Evolutionary conservation across 2,113 vertebrate genomes (phyloP), one percentile per base, ranked within the genome.

Genomic region (Hydropotes inermis): DNA sequence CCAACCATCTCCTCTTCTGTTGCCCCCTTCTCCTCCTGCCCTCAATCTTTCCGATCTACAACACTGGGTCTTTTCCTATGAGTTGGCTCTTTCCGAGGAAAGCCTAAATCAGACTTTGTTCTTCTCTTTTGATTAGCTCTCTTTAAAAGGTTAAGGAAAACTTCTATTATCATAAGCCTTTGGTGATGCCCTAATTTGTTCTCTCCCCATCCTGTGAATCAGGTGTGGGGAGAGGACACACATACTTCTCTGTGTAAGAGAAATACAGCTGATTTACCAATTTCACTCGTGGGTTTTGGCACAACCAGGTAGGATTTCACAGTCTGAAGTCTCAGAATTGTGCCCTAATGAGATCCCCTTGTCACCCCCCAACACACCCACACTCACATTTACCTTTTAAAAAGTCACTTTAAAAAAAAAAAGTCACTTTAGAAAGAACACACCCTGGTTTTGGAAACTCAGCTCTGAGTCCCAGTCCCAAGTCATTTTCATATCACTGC

Each of bases 81-180:
- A 76, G 39, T 76, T 43, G 39, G 39, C 21, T 76, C 12, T 76
- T 98, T 85, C 70, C 15, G 45, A 91, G 30, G 33, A 39, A 96
- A 58, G 36, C 43, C 83, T 43, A 87, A 76, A 84, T 88, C 43
- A 58, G 39, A n/a, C 39, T 94, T 81, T 39, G 39, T 47, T 94
- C 92, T 84, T 43, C 39, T 87, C 36, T 95, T 98, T 85, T 91
- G 43, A 96, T 79, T 54, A 19, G 4, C 61, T 95, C 61, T 96
- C 52, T 90, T 78, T 67, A 43, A 94, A 97, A 79, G 15, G 17
- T 81, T 76, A 94, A 64, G 60, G 47, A 86, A 95, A 92, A 84
- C 12, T 74, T 93, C 61, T 67, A 58, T 81, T 58, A 55, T n/a
- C 39, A 82, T 58, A 50, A 85, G 67, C 83, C 87, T 64, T 88